Percentiles rank a stretch among this genome's conserved stretches.
Evolutionary conservation across 2,797 vertebrate species (phyloP).

Genomic region (Molossus alvarezi): DNA sequence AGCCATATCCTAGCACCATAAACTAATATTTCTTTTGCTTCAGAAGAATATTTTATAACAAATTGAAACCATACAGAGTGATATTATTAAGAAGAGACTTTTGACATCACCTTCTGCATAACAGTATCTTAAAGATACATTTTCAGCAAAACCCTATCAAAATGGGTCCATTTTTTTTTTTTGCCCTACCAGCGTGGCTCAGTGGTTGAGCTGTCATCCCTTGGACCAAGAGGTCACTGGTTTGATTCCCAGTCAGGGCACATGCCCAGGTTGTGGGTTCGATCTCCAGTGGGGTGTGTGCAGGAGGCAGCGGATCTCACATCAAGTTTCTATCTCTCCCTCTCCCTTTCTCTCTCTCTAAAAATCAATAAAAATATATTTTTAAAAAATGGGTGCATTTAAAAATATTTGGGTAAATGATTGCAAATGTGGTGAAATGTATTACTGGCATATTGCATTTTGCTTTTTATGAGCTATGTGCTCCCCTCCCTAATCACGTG

Average conservation of each 20-base stretch:
- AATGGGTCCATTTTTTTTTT: slow-evolving; percentile 63
- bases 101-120: slow-evolving; percentile 79
- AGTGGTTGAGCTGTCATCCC: too few species aligned
- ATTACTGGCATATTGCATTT: slow-evolving; percentile 51
- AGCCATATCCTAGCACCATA: slow-evolving; percentile 40
- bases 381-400: slow-evolving; percentile 66
- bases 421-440: slow-evolving; percentile 62
- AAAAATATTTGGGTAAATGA: slow-evolving; percentile 28
- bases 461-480: slow-evolving; percentile 63
- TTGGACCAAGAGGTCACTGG: too few species aligned
- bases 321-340: too few species aligned
- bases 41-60: slow-evolving; percentile 75
- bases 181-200: too few species aligned
- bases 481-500: slow-evolving; percentile 38
- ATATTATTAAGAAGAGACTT: slow-evolving; percentile 82
- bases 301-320: too few species aligned
- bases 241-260: too few species aligned
- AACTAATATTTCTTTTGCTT: slow-evolving; percentile 70
- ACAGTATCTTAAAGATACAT: slow-evolving; percentile 73
- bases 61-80: slow-evolving; percentile 73
- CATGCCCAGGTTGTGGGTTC: too few species aligned
- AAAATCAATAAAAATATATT: too few species aligned
- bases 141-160: slow-evolving; percentile 80
- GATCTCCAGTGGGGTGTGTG: too few species aligned
- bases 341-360: too few species aligned